A percentile compares a stretch with the other conserved stretches of the same genome.
Evolutionary conservation across 2,113 vertebrate species (phyloP).

Genomic region (Phylloscopus trochiloides): DNA sequence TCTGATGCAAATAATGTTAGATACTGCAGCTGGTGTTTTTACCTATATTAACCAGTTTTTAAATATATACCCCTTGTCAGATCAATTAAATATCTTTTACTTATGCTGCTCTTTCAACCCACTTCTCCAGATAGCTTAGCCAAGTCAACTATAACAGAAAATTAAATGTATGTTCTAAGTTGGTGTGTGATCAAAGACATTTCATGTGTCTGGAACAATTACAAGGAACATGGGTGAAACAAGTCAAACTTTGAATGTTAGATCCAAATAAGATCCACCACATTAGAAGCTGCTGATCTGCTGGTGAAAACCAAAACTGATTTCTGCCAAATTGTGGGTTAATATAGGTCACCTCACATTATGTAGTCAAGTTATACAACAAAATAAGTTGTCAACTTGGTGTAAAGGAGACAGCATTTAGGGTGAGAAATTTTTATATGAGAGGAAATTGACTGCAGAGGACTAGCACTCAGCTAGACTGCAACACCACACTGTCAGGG

Average conservation of each 20-base stretch:
- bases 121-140: neutral
- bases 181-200: neutral
- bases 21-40: neutral
- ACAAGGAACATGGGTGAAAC: neutral
- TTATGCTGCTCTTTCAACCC: neutral
- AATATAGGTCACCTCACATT: neutral
- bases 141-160: neutral
- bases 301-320: neutral
- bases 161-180: neutral
- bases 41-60: neutral
- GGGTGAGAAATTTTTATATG: neutral
- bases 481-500: neutral
- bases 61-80: neutral
- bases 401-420: neutral
- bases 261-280: neutral
- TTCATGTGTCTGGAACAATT: neutral
- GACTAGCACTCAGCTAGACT: neutral
- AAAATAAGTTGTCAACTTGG: neutral
- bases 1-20: neutral
- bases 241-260: neutral
- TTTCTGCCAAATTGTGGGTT: neutral
- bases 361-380: neutral
- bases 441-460: neutral
- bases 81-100: neutral
- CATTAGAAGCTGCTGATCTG: neutral